Base-by-base conservation (phyloP, 2,113 vertebrate genomes). In the Festucalex cinctus region DNA sequence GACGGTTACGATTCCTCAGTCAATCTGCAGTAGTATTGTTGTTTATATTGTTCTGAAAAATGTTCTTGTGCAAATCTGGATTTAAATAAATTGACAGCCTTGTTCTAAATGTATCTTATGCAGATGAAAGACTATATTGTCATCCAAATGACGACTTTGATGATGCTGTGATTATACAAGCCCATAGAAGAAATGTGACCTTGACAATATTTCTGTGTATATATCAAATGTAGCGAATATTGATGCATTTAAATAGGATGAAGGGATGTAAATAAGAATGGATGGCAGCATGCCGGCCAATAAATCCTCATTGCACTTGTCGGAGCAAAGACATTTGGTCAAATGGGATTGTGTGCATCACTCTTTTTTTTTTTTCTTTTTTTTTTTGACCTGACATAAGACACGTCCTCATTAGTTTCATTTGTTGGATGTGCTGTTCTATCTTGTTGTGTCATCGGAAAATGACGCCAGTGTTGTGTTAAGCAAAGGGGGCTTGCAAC, bases 261-360 rank as follows among this genome's bases (percentile, higher is more conserved):
- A 22, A 41, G 58, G 35, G 58, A 24, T 62, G 22, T 16, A 62
- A 62, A 43, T 20, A 49, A 14, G 28, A 49, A 65, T 16, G 26
- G 63, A 65, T 65, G 44, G 26, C 13, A 28, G 20, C 44, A 35
- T 32, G 26, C 24, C 0, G 9, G 43, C 12, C 26, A 63, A 63
- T 65, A 35, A 49, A 65, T 65, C 63, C 44, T 65, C 44, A 53
- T 36, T 22, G 4, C 20, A 54, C 19, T 70, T 70, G 9, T 10
- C 60, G 9, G 36, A 49, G 49, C 60, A 68, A 76, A 75, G 57
- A 58, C 43, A 57, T 62, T 39, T 37, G 49, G 44, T 70, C 64
- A 63, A 46, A 76, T 60, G 58, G 58, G 49, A 76, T 46, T 64
- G 46, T 13, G 13, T 16, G 22, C 60, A 43, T 62, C 60, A 24